Evolutionary conservation across 2,113 vertebrate species (phyloP).

Genomic region (Sphaerodactylus townsendi): DNA sequence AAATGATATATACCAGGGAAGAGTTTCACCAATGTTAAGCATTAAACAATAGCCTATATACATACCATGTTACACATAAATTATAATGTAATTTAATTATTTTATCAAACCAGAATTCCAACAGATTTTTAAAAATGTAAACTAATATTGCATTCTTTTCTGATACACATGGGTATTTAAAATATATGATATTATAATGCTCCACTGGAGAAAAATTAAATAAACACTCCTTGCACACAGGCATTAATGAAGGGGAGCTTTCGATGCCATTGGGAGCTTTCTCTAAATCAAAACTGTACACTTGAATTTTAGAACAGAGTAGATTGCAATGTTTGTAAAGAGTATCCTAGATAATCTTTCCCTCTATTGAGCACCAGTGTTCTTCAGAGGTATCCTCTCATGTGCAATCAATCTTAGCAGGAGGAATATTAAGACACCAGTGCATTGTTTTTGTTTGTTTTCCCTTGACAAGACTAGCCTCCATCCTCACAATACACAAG

Average conservation of each 20-base stretch:
- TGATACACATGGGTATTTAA: not conserved
- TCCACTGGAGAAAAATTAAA: constrained; percentile 4
- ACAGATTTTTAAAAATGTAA: not conserved
- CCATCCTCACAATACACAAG: not conserved
- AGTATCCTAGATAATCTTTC: not conserved
- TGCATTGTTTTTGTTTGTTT: not conserved
- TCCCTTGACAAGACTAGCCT: not conserved
- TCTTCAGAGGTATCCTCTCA: not conserved
- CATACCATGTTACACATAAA: not conserved
- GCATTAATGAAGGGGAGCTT: not conserved
- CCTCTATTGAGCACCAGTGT: not conserved
- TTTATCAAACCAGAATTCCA: constrained; percentile 19
- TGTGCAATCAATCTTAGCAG: not conserved
- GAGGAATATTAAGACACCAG: not conserved
- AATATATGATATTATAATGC: constrained; percentile 4
- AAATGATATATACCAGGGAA: not conserved
- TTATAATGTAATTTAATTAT: not conserved
- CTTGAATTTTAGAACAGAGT: not conserved
- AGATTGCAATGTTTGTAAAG: not conserved
- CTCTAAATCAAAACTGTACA: not conserved
- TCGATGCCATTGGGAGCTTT: not conserved
- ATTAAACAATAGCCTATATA: not conserved
- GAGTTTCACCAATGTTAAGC: not conserved
- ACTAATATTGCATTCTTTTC: not conserved
- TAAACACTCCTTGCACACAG: not conserved